Evolutionary conservation across 2,888 invertebrate genomes (phyloP).

Genomic region (Plusia festucae): DNA sequence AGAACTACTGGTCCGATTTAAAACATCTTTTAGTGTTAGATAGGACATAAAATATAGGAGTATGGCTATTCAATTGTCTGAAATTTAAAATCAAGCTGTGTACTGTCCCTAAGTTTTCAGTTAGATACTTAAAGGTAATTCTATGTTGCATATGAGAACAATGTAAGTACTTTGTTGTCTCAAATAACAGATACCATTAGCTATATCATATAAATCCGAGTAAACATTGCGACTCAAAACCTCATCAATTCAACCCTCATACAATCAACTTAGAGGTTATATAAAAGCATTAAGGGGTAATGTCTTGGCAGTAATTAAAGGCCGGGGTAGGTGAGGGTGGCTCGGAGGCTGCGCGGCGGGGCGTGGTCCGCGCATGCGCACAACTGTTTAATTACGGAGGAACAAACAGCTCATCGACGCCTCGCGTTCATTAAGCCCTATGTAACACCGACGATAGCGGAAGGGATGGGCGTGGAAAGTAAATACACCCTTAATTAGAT

Average conservation of each 20-base stretch:
- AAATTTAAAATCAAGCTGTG: neutral
- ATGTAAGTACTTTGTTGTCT: slow-evolving; percentile 5
- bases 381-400: slow-evolving; percentile 81
- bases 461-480: slow-evolving; percentile 53
- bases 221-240: slow-evolving; percentile 29
- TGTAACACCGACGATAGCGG: slow-evolving; percentile 63
- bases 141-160: neutral
- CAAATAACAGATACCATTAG: slow-evolving; percentile 40
- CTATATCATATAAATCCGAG: slow-evolving; percentile 23
- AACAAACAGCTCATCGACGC: slow-evolving; percentile 85
- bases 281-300: slow-evolving; percentile 85
- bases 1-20: no score
- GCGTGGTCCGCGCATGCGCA: slow-evolving; percentile 87
- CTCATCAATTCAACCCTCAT: slow-evolving; percentile 27
- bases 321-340: slow-evolving; percentile 62
- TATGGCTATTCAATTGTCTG: neutral
- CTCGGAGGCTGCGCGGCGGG: slow-evolving; percentile 85
- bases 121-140: neutral
- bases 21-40: no score
- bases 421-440: slow-evolving; percentile 82
- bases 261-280: slow-evolving; percentile 64
- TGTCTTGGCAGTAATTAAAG: slow-evolving; percentile 87
- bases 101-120: neutral
- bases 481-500: slow-evolving; percentile 63
- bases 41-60: no score